phyloP scores from a whole-genome alignment of 1,140 invertebrate species.

The Colletes latitarsis region DNA sequence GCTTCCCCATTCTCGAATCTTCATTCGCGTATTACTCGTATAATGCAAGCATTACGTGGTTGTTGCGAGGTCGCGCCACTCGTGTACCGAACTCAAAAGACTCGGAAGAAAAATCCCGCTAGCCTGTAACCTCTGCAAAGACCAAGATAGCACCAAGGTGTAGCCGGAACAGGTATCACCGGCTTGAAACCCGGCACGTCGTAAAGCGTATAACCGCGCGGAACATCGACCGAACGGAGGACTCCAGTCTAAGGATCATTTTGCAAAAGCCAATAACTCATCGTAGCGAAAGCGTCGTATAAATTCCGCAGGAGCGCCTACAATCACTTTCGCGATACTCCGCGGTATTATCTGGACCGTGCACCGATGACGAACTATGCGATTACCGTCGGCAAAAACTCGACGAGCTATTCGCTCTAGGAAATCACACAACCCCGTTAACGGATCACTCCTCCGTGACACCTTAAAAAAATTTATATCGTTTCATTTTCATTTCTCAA shows the following conservation, averaged over 20 bases:
- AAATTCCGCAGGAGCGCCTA: constrained; percentile 43
- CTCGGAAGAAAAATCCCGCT: constrained; percentile 18
- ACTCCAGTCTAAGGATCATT: constrained; percentile 44
- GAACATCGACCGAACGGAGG: constrained; percentile 32
- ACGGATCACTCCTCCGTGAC: no score
- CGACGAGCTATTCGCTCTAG: no score
- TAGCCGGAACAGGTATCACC: constrained; percentile 58
- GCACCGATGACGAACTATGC: constrained; percentile 31
- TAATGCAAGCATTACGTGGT: constrained; percentile 49
- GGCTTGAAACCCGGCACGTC: constrained; percentile 51
- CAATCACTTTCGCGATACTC: constrained; percentile 42
- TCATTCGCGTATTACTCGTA: constrained; percentile 44
- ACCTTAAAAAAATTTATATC: no score
- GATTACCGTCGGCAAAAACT: no score
- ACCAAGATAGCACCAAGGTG: constrained; percentile 3
- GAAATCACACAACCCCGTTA: no score
- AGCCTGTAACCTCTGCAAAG: constrained; percentile 13
- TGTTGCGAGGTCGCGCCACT: background rate
- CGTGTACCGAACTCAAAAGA: constrained; percentile 31
- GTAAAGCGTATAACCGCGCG: constrained; percentile 46
- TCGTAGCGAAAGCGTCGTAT: constrained; percentile 50
- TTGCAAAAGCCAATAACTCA: constrained; percentile 61
- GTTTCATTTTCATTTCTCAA: no score
- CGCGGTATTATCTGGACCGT: constrained; percentile 21
- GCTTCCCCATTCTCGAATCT: constrained; percentile 43